phyloP scores from a whole-genome alignment of 2,113 vertebrate species.

The Psilopogon haemacephalus region DNA sequence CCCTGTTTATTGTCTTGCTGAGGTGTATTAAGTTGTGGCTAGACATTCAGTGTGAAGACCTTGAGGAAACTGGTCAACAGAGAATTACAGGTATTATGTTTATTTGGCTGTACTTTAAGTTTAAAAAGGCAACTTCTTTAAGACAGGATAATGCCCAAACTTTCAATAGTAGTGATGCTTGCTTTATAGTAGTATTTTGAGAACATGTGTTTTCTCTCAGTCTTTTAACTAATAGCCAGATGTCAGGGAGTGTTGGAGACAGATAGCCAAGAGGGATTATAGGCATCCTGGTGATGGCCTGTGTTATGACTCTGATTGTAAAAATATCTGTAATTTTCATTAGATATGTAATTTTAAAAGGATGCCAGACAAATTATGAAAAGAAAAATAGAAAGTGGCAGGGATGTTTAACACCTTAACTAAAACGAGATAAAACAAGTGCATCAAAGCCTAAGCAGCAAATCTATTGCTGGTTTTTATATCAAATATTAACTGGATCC shows the following conservation, averaged over 20 bases:
- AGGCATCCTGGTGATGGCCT: background rate
- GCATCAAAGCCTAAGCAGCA: background rate
- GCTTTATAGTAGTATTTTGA: accelerated
- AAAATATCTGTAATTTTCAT: background rate
- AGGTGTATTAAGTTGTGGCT: background rate
- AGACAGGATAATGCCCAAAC: background rate
- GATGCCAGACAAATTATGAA: background rate
- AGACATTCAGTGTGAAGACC: background rate
- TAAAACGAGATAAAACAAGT: background rate
- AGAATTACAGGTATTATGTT: background rate
- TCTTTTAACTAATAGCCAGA: background rate
- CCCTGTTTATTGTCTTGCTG: background rate
- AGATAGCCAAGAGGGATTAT: background rate
- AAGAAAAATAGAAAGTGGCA: background rate
- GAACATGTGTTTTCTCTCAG: background rate
- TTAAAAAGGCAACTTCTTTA: background rate
- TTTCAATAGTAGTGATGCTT: background rate
- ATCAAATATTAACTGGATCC: background rate
- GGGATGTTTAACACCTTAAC: background rate
- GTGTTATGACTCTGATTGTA: background rate
- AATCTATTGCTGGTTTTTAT: background rate
- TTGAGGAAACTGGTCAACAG: background rate
- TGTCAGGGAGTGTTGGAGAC: background rate
- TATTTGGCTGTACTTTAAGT: background rate
- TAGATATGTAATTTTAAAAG: background rate